Evolutionary conservation across 2,113 vertebrate species (phyloP), one percentile per base, ranked within the genome.

Genomic region (Cryptotis parvus): DNA sequence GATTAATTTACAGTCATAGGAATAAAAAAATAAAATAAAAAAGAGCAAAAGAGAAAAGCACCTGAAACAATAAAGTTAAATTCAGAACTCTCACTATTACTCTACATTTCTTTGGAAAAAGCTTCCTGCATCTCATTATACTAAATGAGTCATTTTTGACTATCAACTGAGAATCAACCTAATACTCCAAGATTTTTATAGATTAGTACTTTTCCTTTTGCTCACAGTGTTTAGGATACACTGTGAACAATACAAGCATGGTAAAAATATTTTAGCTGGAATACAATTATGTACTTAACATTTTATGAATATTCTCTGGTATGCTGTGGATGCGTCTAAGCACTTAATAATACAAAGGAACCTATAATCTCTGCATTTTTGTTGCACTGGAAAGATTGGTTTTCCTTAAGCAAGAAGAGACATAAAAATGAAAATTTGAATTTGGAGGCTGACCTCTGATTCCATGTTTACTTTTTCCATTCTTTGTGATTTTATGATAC

Each of bases 181-280:
- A n/a, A 72, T 78, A 84, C 73, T 52, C 18, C 74, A 35, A 70
- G 29, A 82, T 84, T 20, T 65, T 85, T 66, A 61, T 85, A 69
- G 27, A 63, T 15, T 39, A 80, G 72, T 87, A 55, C 31, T 24
- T 82, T 77, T 92, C 76, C 72, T 8, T 89, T 92, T 92, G 22
- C 55, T 81, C 58, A 37, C 27, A 61, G 12, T 70, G 3, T 69
- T 95, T 63, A 79, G 74, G 26, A 31, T 68, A 8, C 45, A 49
- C 45, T 49, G 14, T 49, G 14, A 49, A 49, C 9, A 49, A 49
- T 49, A 49, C 45, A 49, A 49, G 14, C 45, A 49, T 14, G 10
- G 43, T 45, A 72, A 93, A 65, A 37, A 49, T 91, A 33, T 76
- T 26, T 76, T 20, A 86, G 68, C 52, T 80, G 18, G 27, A 80